Percentiles rank a stretch among this genome's conserved stretches.
These are phyloP conservation scores for Pyrgus malvae DNA, from an alignment of 2,888 invertebrate genomes.

Conservation along the genomic window DNA sequence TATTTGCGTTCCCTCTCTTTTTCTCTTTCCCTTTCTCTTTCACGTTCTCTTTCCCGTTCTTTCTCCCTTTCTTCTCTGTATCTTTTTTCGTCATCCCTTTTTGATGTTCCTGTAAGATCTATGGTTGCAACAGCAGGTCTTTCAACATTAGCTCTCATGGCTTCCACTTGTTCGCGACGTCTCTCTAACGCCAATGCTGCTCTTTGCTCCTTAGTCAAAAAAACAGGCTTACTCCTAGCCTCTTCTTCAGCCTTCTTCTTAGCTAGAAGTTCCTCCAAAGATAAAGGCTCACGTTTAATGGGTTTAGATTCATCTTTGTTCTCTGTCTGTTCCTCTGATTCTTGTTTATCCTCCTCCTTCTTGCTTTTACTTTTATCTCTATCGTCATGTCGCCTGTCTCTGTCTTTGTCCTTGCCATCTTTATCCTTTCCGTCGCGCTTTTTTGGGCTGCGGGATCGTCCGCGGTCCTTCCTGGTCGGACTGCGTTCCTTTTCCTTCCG, in stretches of 20 bases:
- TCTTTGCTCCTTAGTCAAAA: constrained; percentile 97
- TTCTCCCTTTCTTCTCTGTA: constrained; percentile 67
- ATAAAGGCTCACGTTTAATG: constrained; percentile 89
- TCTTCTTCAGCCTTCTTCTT: constrained; percentile 98
- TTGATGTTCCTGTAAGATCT: constrained; percentile 76
- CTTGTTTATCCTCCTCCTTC: constrained; percentile 54
- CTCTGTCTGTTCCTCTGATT: constrained; percentile 59
- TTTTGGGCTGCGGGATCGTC: constrained; percentile 64
- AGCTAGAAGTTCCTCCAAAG: constrained; percentile 96
- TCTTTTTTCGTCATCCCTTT: constrained; percentile 68
- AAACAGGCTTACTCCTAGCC: constrained; percentile 97
- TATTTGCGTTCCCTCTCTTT: constrained; percentile 71
- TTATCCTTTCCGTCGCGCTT: constrained; percentile 64
- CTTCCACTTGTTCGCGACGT: constrained; percentile 94
- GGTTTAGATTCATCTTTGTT: constrained; percentile 68
- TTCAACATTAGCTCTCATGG: constrained; percentile 86
- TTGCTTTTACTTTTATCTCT: constrained; percentile 65
- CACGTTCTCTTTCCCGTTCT: constrained; percentile 82
- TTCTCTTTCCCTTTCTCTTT: constrained; percentile 62
- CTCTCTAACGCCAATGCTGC: constrained; percentile 93
- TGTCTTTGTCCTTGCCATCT: constrained; percentile 29
- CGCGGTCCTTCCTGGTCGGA: constrained; percentile 55
- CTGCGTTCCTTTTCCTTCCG: constrained; percentile 49
- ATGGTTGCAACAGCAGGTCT: constrained; percentile 67
- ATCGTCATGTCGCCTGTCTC: constrained; percentile 63